These are phyloP conservation scores for Salarias fasciatus DNA, from an alignment of 2,797 vertebrate species.

Conservation along the genomic window DNA sequence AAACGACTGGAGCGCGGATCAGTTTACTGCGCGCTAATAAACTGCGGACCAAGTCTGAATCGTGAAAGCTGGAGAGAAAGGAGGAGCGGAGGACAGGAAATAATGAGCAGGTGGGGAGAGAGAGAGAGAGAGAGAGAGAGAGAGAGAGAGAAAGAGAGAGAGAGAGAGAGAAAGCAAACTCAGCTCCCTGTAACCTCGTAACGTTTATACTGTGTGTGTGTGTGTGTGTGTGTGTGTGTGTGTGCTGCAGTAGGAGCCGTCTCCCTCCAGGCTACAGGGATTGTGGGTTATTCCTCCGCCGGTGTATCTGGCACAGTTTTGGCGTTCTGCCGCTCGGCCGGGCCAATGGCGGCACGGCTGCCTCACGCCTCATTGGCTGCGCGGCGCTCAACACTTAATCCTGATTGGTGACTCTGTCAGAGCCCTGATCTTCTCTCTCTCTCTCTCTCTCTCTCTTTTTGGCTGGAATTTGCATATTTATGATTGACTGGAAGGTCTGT, in stretches of 20 bases:
- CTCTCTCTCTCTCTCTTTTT: neutral
- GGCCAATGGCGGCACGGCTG: constrained; percentile 63
- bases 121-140: neutral
- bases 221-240: constrained; percentile 24
- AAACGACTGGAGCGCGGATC: too few species aligned
- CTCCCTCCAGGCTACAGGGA: constrained; percentile 59
- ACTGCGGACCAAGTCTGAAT: too few species aligned
- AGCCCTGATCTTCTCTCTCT: constrained; percentile 6
- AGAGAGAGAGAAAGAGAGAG: constrained; percentile 7
- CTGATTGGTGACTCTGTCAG: constrained; percentile 67
- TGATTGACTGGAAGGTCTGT: constrained; percentile 29
- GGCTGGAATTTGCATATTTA: constrained; percentile 59
- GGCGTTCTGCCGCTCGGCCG: constrained; percentile 51
- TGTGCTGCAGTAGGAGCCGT: constrained; percentile 46
- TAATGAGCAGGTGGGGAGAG: constrained; percentile 26
- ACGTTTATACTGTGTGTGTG: constrained; percentile 22
- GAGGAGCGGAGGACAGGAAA: neutral
- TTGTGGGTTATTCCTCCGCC: constrained; percentile 64
- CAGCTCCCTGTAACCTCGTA: constrained; percentile 32
- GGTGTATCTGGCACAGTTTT: constrained; percentile 73
- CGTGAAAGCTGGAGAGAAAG: neutral
- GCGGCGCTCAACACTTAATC: constrained; percentile 37
- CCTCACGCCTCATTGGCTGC: constrained; percentile 71
- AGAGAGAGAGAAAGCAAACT: constrained; percentile 23
- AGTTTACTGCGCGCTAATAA: too few species aligned